Evolutionary conservation across 2,797 vertebrate genomes (phyloP), one percentile per base, ranked within the genome.

Genomic region (Gallinago stenura): DNA sequence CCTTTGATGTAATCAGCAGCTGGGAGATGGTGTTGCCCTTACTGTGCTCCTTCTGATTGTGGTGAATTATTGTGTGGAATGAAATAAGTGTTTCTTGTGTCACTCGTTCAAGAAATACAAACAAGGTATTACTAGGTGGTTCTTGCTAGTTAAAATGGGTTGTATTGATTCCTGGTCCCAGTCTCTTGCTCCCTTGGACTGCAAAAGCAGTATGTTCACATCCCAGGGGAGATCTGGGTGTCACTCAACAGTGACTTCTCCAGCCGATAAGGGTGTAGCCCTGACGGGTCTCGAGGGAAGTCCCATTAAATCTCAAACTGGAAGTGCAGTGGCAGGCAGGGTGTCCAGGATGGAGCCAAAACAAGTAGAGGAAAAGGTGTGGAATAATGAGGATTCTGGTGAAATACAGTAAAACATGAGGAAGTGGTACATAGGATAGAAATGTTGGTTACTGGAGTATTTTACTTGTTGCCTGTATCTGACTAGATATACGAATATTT

Each of bases 1-100:
- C 97, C 97, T 97, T 98, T 98, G 98, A 98, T 98, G 98, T 98
- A 98, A 98, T 98, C 98, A 98, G 98, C 98, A 98, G 98, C 98
- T 98, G 98, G 98, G 98, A 98, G 98, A 98, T 98, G 98, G 97
- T 86, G 90, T 97, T 98, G 97, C 97, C 98, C 97, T 98, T 80
- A 96, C 97, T 24, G 95, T 96, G 97, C 97, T 97, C 97, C 83
- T 97, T 97, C 96, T 96, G 97, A 98, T 98, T 96, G 97, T 95
- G 96, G 95, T 94, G 97, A 98, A 98, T 98, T 98, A 98, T 97
- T 97, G 98, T 96, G 96, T 92, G 91, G 98, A 98, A 98, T 98
- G 98, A 98, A 98, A 98, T 98, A 98, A 98, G 98, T 97, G 97
- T 98, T 98, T 97, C 95, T 98, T 90, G 95, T 97, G 98, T 98